Percentiles rank a stretch among this genome's conserved stretches.
These are phyloP conservation scores for Engraulis encrasicolus DNA, from an alignment of 2,113 vertebrate genomes.

Conservation along the genomic window DNA sequence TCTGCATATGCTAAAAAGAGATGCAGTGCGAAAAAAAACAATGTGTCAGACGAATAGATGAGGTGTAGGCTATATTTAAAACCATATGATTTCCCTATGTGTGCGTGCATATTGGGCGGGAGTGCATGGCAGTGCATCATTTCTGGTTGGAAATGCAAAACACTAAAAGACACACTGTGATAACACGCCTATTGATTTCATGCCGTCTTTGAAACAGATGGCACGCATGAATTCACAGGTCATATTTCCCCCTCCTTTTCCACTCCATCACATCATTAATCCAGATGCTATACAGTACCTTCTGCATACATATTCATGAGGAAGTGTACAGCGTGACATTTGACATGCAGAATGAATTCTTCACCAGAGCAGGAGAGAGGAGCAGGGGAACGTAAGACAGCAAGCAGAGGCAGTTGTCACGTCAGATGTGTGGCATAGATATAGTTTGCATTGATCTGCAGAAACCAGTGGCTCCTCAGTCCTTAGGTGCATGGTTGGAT, in stretches of 20 bases:
- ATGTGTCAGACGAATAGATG: too few species aligned
- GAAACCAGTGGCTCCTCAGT: background rate
- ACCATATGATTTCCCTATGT: background rate
- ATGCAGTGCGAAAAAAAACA: too few species aligned
- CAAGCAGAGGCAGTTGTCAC: background rate
- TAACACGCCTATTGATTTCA: background rate
- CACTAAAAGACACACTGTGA: background rate
- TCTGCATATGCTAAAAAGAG: too few species aligned
- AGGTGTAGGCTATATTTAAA: too few species aligned
- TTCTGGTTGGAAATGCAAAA: background rate
- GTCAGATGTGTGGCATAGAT: background rate
- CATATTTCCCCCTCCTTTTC: background rate
- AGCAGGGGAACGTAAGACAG: too few species aligned
- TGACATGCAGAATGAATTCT: background rate
- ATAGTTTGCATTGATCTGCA: background rate
- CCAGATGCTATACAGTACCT: background rate
- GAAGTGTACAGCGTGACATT: background rate
- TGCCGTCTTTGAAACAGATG: conserved; percentile 10
- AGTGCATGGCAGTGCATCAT: background rate
- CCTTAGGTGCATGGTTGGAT: background rate
- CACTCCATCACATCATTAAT: background rate
- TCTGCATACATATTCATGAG: background rate
- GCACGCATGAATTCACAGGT: conserved; percentile 1
- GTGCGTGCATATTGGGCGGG: background rate
- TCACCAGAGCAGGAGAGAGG: background rate